Evolutionary conservation across 1,140 invertebrate species (phyloP), one percentile per base, ranked within the genome.

Genomic region (Bombus breviceps): DNA sequence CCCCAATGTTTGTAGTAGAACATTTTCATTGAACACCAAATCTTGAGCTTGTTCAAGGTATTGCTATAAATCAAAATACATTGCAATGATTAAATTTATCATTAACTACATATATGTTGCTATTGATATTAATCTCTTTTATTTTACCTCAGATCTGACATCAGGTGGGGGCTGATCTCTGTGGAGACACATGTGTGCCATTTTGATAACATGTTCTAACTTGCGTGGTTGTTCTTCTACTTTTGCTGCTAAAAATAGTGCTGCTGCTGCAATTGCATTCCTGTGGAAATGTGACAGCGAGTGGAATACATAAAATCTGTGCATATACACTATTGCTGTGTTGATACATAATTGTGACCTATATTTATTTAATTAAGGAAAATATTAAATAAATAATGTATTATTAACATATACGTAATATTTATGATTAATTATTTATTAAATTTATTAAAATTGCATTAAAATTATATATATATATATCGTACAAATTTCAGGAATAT

Each of bases 291-390:
- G 96, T 25, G 97, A 96, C 94, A 99, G 98, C 1, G 98, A 98
- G 92, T 99, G 98, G 95, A 98, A 99, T 95, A 99, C 98, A 94
- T 99, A 99, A 95, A 99, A 99, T 41, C 99, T 96, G 94, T 99
- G 98, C 98, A 99, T 99, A 92, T 99, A 99, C n/a, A 99, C 98
- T 91, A 99, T 99, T 57, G 98, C 98, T 83, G 98, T 99, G 94
- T 98, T 98, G 91, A 99, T 98, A 94, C 98, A 98, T 94, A 99
- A 95, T 95, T 98, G 98, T 39, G 97, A 97, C 90, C 98, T 98
- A 69, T 71, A 82, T 59, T 72, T 32, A 83, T 10, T 18, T 66
- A 28, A 62, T 94, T 93, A 94, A 95, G 93, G 91, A 95, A 94
- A 92, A 88, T 57, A 28, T 2, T 57, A 0, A 75, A 59, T 22